These are phyloP conservation scores for Megaceryle alcyon DNA, from an alignment of 2,797 vertebrate species.

Conservation along the genomic window DNA sequence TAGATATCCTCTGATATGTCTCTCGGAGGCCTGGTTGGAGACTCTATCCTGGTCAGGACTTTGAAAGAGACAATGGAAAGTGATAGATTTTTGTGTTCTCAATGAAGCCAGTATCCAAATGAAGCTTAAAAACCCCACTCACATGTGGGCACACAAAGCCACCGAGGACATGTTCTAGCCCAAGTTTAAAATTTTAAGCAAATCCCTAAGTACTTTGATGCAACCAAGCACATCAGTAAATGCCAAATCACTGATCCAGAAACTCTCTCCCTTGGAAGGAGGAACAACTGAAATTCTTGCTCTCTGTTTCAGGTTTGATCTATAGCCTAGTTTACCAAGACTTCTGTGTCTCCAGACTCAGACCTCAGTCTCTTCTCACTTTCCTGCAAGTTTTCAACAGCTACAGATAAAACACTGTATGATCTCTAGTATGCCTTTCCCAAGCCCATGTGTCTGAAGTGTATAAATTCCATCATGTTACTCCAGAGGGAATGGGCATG, in stretches of 20 bases:
- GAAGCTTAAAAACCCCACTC: neutral
- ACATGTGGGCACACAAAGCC: rapidly evolving
- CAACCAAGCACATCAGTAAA: neutral
- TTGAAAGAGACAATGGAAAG: neutral
- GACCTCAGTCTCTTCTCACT: neutral
- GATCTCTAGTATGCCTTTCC: neutral
- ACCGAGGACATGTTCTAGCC: neutral
- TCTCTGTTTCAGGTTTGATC: neutral
- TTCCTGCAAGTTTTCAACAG: neutral
- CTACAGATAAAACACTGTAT: neutral
- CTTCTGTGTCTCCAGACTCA: neutral
- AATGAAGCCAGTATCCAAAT: neutral
- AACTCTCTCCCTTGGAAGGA: neutral
- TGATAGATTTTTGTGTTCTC: neutral
- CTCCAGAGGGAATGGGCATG: neutral
- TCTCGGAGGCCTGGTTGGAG: neutral
- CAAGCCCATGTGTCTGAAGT: neutral
- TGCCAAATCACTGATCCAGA: neutral
- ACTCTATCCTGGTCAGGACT: neutral
- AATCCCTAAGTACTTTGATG: neutral
- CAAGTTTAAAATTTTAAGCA: neutral
- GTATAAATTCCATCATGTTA: neutral
- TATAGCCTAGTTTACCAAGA: neutral
- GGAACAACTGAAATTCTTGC: neutral
- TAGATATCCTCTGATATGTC: neutral